Base-by-base conservation (phyloP, 2,113 vertebrate genomes). In the Epinephelus moara region DNA sequence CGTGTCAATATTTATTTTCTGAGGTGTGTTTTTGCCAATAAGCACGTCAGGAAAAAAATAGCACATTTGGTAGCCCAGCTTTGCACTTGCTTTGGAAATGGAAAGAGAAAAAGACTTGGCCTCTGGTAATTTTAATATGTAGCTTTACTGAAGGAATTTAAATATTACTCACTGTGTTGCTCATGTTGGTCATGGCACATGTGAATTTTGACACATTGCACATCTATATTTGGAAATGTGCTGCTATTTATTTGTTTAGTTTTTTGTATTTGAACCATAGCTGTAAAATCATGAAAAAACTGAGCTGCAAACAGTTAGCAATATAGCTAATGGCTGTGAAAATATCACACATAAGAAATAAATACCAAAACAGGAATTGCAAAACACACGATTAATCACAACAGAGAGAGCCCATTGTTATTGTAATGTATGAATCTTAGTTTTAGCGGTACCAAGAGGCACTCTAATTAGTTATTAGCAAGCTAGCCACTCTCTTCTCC, bases 361-460 rank as follows among this genome's bases (percentile, higher is more conserved):
- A 17, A 57, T 30, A 55, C 57, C 6, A 27, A 57, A 64, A 10
- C 8, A 14, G 15, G 33, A 42, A 45, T 53, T 18, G 23, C 8
- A 25, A 55, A 70, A 59, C 57, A 57, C 62, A 23, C 49, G 45
- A 63, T 63, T 25, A 56, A 60, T 80, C 61, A 47, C 57, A 64
- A 67, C 61, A 23, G 0, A 61, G n/a, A 6, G 18, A 25, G 45
- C 55, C 30, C 27, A 59, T 12, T 56, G 50, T 70, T 13, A 50
- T 23, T 40, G 63, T 11, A 40, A 27, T 4, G 21, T 64, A 52
- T 27, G 21, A 67, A n/a, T 57, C 40, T n/a, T 59, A 18, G 4
- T n/a, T 21, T 62, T 25, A 61, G 63, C 23, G 40, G 62, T 23
- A 27, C 56, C 55, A 53, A 62, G 27, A 45, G 15, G 21, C 7